Evolutionary conservation across 2,888 invertebrate genomes (phyloP).

Genomic region (Tiliacea aurago): DNA sequence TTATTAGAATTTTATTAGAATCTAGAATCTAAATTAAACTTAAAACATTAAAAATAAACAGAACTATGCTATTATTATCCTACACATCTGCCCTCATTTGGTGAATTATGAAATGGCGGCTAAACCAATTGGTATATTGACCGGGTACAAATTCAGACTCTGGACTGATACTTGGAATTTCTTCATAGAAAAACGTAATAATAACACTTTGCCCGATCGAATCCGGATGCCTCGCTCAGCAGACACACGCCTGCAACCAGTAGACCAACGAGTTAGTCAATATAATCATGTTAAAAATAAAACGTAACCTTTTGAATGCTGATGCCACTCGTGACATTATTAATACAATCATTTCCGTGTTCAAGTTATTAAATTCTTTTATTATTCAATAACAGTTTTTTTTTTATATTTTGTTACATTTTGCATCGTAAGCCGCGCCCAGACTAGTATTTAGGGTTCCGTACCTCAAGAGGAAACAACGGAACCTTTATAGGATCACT

Average conservation of each 20-base stretch:
- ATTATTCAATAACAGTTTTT: conserved; percentile 13
- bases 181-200: background rate
- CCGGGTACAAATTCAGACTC: background rate
- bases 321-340: conserved; percentile 29
- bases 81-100: too few species aligned
- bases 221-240: background rate
- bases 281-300: conserved; percentile 19
- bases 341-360: conserved; percentile 36
- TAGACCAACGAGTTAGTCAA: background rate
- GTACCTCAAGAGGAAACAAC: too few species aligned
- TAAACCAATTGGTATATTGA: too few species aligned
- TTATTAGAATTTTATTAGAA: too few species aligned
- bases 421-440: background rate
- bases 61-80: too few species aligned
- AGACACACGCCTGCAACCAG: too few species aligned
- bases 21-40: too few species aligned
- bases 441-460: background rate
- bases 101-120: too few species aligned
- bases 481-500: too few species aligned
- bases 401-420: background rate
- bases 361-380: conserved; percentile 4
- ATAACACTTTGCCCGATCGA: background rate
- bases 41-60: too few species aligned
- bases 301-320: conserved; percentile 19
- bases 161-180: background rate